These are phyloP conservation scores for Ispidina picta DNA, from an alignment of 2,797 vertebrate genomes.

Conservation along the genomic window DNA sequence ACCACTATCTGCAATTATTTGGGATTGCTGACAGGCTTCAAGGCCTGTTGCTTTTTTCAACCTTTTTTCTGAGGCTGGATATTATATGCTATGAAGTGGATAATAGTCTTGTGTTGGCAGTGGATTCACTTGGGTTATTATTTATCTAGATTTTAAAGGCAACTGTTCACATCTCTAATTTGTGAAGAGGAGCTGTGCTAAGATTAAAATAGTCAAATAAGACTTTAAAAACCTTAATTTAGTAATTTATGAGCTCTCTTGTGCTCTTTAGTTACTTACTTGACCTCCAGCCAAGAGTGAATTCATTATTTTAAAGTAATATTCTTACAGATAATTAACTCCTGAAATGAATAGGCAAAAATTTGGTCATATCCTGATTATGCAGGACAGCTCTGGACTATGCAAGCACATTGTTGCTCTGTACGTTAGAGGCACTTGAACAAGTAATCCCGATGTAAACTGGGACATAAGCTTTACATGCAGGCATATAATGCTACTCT, in stretches of 20 bases:
- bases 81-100: background rate
- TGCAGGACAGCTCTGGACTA: background rate
- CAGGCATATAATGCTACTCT: background rate
- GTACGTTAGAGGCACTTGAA: background rate
- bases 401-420: background rate
- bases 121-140: background rate
- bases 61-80: background rate
- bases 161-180: background rate
- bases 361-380: background rate
- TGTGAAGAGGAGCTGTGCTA: background rate
- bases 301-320: slow-evolving; percentile 8
- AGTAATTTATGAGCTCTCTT: slow-evolving; percentile 4
- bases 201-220: slow-evolving; percentile 13
- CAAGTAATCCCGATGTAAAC: background rate
- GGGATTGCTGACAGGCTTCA: background rate
- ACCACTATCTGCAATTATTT: background rate
- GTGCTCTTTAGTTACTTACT: background rate
- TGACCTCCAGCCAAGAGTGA: background rate
- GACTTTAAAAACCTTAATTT: slow-evolving; percentile 14
- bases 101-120: background rate
- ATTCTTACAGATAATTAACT: slow-evolving; percentile 15
- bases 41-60: background rate
- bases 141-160: background rate
- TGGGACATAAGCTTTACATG: background rate
- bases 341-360: background rate